These are phyloP conservation scores for Cassiopea xamachana DNA, from an alignment of 30 jellyfish, hydroid and myxozoan genomes.

Conservation along the genomic window DNA sequence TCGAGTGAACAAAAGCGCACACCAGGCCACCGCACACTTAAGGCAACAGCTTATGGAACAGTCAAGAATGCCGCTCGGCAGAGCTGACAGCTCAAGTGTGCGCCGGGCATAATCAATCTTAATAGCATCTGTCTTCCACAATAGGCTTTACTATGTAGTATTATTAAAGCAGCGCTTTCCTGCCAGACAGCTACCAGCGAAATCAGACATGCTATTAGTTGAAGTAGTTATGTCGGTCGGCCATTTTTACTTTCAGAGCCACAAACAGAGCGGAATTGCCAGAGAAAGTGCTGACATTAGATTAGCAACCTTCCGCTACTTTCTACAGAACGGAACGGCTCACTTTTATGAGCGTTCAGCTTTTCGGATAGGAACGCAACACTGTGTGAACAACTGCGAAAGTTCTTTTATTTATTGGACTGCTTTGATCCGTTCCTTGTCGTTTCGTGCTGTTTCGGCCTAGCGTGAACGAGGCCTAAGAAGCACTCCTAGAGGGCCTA, in stretches of 20 bases:
- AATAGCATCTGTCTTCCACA: not conserved
- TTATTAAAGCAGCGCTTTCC: not conserved
- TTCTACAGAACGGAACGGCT: constrained; percentile 2
- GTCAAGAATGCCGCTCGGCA: too few relatives aligned
- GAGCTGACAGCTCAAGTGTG: too few relatives aligned
- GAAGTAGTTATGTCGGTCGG: not conserved
- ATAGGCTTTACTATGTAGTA: not conserved
- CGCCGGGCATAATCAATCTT: not conserved
- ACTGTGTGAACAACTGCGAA: constrained; percentile 20
- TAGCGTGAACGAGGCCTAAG: constrained; percentile 24
- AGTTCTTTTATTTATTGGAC: constrained; percentile 19
- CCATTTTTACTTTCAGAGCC: not conserved
- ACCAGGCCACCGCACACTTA: too few relatives aligned
- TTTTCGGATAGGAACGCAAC: constrained; percentile 14
- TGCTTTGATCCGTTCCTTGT: not conserved
- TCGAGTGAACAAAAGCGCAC: too few relatives aligned
- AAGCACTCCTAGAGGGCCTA: not conserved
- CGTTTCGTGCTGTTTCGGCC: not conserved
- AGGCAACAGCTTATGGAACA: too few relatives aligned
- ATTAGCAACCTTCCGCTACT: constrained; percentile 9
- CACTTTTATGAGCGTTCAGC: constrained; percentile 1
- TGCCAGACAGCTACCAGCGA: constrained; percentile 18
- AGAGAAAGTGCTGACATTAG: constrained; percentile 7
- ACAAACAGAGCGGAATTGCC: constrained; percentile 1
- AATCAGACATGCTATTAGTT: not conserved